Evolutionary conservation across 1,140 invertebrate genomes (phyloP), one percentile per base, ranked within the genome.

Genomic region (Caenorhabditis tropicalis): DNA sequence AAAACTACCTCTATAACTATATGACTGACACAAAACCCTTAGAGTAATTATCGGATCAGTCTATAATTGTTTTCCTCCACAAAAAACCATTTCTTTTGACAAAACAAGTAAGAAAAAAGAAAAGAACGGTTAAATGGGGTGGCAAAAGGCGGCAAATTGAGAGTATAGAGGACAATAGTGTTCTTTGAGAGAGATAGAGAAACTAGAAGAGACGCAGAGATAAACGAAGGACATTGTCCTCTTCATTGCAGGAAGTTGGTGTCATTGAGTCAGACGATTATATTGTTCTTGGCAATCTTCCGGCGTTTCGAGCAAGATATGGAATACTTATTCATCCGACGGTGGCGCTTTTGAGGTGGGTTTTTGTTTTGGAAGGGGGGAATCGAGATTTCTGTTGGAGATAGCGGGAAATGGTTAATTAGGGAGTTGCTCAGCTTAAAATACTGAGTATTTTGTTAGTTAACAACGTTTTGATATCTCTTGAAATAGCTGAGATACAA

Each of bases 241-340:
- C 19, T 0, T 27, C 6, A n/a, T 74, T 83, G 27, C 83, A 84
- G 83, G 83, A 84, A 80, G 70, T 84, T 33, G 83, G 83, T 39
- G 36, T 74, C 65, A 43, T 36, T 2, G 29, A 51, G 27, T n/a
- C 70, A 0, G 65, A 79, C 29, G 83, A 84, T 70, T 84, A 81
- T 48, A 3, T 79, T 36, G 51, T 84, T 27, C 83, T 84, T 29
- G 83, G 83, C n/a, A 74, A 65, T 58, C 74, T 84, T 27, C 83
- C 83, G 0, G 48, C 83, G 19, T 84, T 84, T 65, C 48, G 70
- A 24, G 60, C 83, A 16, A 24, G 83, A 39, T 84, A 80, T 19
- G 83, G 70, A 2, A 49, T 84, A 21, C 60, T 84, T 33, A 84
- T 84, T 43, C 74, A 84, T 51, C 83, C 83, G 24, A 84, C 83